Conservation (phyloP, 2,888 invertebrate genomes). For the Notodonta dromedarius region DNA sequence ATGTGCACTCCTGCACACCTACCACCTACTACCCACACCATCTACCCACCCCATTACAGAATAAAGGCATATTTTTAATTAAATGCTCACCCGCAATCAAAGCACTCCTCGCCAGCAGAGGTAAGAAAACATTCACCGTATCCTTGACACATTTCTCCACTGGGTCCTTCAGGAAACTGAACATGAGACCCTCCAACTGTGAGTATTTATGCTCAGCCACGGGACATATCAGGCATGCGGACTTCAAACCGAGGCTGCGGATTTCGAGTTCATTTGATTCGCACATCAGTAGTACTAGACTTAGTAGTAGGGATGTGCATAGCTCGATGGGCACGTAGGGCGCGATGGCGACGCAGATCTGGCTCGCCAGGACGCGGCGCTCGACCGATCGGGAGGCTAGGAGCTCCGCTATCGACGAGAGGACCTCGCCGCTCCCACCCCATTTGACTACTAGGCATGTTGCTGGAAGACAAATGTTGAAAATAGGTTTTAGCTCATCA, state of each 20-base stretch:
- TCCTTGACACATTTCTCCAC: slow-evolving; percentile 71
- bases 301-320: slow-evolving; percentile 75
- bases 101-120: slow-evolving; percentile 74
- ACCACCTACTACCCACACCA: no score
- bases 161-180: slow-evolving; percentile 71
- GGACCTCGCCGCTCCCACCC: slow-evolving; percentile 76
- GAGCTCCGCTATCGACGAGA: slow-evolving; percentile 73
- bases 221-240: slow-evolving; percentile 72
- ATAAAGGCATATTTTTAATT: no score
- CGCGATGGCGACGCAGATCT: slow-evolving; percentile 73
- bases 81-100: slow-evolving; percentile 64
- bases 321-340: slow-evolving; percentile 77
- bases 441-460: slow-evolving; percentile 76
- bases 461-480: slow-evolving; percentile 53
- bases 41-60: no score
- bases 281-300: slow-evolving; percentile 76
- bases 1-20: no score
- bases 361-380: slow-evolving; percentile 69
- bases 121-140: slow-evolving; percentile 67
- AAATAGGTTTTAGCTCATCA: no score
- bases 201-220: slow-evolving; percentile 74
- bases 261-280: slow-evolving; percentile 75
- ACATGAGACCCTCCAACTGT: slow-evolving; percentile 74
- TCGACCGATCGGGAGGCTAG: slow-evolving; percentile 69
- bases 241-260: slow-evolving; percentile 66